Evolutionary conservation across 2,888 invertebrate species (phyloP), one percentile per base, ranked within the genome.

Genomic region (Baccha elongata): DNA sequence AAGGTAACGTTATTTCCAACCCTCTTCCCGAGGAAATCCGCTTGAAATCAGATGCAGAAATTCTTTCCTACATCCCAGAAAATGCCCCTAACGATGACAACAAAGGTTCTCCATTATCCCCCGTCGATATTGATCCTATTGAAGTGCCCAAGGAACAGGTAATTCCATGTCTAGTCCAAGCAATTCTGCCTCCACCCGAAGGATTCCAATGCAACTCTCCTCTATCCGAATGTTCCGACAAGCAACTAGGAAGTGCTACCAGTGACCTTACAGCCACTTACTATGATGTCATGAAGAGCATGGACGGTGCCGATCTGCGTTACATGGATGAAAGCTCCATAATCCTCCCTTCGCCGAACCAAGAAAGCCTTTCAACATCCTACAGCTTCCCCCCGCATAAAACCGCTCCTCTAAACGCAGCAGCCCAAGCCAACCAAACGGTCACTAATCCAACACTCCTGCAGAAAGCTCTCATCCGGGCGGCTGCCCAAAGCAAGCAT

Each of bases 291-390:
- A 91, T 97, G 76, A 93, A 94, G 17, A 95, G 94, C 58, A 92
- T 97, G 90, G 96, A 97, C 88, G 95, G 95, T 79, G 95, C 96
- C n/a, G 97, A 97, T 90, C 91, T 97, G 65, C 93, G 96, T 52
- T 97, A 93, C 90, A 97, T 97, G 97, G 97, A 97, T 89, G 97
- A 97, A 89, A 97, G 97, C 89, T 97, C 96, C 26, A 93, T 97
- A 46, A 94, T 94, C 85, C 92, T 96, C 74, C 94, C 95, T 71
- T 95, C 96, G 84, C 96, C 96, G 13, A 94, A 93, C 73, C 94
- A 94, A 87, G 96, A 96, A 89, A 96, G 95, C 87, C 94, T 86
- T 0, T 87, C 87, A 67, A 86, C 83, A 81, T 88, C 89, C 35
- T 83, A 85, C 65, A 73, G 83, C 46, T 86, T 86, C 26, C 85